Conservation (phyloP, 30 jellyfish, hydroid and myxozoan species). For the Chrysaora quinquecirrha region DNA sequence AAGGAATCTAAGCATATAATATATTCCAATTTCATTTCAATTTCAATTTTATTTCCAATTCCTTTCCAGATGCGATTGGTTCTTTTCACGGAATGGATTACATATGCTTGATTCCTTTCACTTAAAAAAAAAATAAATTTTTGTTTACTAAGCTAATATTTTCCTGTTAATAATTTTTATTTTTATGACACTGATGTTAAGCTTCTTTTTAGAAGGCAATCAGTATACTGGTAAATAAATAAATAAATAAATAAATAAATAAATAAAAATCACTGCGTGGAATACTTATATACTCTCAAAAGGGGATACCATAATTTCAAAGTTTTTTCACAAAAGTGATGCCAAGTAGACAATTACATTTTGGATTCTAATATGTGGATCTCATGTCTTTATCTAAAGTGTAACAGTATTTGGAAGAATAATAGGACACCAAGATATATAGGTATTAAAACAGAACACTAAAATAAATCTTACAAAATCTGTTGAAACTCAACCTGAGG, state of each 20-base stretch:
- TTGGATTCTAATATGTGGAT: conserved; percentile 3
- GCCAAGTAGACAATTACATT: conserved; percentile 14
- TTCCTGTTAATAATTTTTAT: too few relatives aligned
- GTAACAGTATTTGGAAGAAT: too few relatives aligned
- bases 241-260: neutral
- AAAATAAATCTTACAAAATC: neutral
- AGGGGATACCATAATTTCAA: neutral
- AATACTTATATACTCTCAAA: neutral
- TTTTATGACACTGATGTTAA: neutral
- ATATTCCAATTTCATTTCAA: too few relatives aligned
- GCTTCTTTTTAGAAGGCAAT: neutral
- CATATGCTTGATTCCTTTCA: too few relatives aligned
- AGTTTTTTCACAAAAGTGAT: conserved; percentile 4
- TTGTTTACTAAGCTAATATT: too few relatives aligned
- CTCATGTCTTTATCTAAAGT: neutral
- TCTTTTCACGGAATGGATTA: too few relatives aligned
- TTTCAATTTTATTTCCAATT: too few relatives aligned
- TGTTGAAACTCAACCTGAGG: neutral
- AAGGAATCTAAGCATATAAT: too few relatives aligned
- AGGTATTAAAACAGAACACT: too few relatives aligned
- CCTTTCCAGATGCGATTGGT: too few relatives aligned
- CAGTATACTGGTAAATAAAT: neutral
- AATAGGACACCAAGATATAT: too few relatives aligned
- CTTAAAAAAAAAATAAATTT: too few relatives aligned
- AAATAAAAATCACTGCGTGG: neutral